Evolutionary conservation across 2,888 invertebrate species (phyloP).

Genomic region (Plagodis pulveraria): DNA sequence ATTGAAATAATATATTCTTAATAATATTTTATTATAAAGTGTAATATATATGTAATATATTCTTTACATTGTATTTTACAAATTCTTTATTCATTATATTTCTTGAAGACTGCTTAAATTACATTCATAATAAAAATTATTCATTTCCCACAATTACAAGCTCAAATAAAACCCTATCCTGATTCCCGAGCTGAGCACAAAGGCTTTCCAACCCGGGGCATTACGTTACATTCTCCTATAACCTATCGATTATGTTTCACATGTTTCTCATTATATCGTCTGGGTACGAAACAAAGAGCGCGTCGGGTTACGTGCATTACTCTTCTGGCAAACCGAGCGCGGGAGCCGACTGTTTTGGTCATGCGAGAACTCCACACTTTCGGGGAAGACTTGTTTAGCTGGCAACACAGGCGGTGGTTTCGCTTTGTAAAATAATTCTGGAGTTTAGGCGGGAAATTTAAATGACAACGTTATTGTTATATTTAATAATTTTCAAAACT

Average conservation of each 20-base stretch:
- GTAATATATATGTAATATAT: no score
- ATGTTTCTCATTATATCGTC: slow-evolving; percentile 82
- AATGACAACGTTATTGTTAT: slow-evolving; percentile 12
- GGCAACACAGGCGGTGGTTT: slow-evolving; percentile 51
- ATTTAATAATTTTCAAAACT: background rate
- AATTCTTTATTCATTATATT: no score
- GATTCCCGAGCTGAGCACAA: slow-evolving; percentile 53
- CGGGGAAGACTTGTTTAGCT: slow-evolving; percentile 62
- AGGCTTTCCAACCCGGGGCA: slow-evolving; percentile 62
- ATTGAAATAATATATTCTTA: no score
- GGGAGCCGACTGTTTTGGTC: slow-evolving; percentile 65
- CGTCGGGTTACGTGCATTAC: slow-evolving; percentile 72
- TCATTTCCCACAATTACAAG: slow-evolving; percentile 49
- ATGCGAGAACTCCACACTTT: slow-evolving; percentile 69
- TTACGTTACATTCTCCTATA: slow-evolving; percentile 72
- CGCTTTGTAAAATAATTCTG: slow-evolving; percentile 58
- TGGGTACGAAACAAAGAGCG: slow-evolving; percentile 78
- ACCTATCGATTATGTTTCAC: slow-evolving; percentile 79
- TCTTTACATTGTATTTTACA: no score
- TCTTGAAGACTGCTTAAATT: background rate
- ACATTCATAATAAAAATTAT: slow-evolving; percentile 10
- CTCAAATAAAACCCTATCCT: slow-evolving; percentile 51
- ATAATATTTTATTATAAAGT: no score
- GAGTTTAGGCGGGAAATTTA: slow-evolving; percentile 25
- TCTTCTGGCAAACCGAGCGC: slow-evolving; percentile 62